Evolutionary conservation across 1,140 invertebrate genomes (phyloP).

Genomic region (Dolichoris vasculosae): DNA sequence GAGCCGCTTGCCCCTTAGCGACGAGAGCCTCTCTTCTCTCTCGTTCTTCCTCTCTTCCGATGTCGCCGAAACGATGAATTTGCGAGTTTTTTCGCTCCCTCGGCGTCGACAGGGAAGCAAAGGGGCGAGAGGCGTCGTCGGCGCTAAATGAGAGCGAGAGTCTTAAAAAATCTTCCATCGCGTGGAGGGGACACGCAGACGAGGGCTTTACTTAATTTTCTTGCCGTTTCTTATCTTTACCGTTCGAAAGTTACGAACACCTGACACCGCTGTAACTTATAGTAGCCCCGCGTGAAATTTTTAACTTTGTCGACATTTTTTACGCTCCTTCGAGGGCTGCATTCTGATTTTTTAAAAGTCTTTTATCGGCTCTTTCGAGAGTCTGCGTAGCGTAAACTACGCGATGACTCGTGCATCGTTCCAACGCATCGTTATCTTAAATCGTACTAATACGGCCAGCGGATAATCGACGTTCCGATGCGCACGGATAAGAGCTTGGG

Average conservation of each 20-base stretch:
- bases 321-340: neutral
- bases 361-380: neutral
- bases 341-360: neutral
- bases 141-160: conserved; percentile 27
- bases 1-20: neutral
- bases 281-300: neutral
- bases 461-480: no score
- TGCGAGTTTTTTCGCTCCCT: conserved; percentile 34
- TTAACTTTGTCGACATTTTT: conserved; percentile 14
- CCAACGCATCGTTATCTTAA: no score
- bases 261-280: conserved; percentile 22
- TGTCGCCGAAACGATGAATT: conserved; percentile 41
- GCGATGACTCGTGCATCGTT: no score
- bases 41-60: no score
- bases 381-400: neutral
- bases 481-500: no score
- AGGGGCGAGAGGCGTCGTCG: neutral
- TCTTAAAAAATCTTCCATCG: conserved; percentile 46
- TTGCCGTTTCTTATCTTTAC: conserved; percentile 15
- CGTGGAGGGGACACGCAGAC: neutral
- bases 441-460: no score
- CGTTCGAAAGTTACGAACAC: neutral
- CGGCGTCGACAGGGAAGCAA: neutral
- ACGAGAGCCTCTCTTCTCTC: neutral
- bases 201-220: conserved; percentile 29